Evolutionary conservation across 2,113 vertebrate species (phyloP).

Genomic region (Salvelinus sp.): DNA sequence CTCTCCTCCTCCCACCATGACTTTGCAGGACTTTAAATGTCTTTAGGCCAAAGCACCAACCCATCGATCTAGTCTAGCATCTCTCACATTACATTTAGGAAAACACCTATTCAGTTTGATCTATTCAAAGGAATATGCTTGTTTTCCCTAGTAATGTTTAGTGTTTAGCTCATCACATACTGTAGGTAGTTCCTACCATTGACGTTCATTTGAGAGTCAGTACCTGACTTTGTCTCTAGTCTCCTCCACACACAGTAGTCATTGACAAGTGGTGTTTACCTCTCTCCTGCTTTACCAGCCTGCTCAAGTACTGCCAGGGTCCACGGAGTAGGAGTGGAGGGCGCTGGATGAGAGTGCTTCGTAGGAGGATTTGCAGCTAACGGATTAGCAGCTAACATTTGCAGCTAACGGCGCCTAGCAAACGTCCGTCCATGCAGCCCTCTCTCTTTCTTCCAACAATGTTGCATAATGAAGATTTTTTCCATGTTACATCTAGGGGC

Average conservation of each 20-base stretch:
- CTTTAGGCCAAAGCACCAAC: too few relatives aligned
- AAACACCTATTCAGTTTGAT: too few relatives aligned
- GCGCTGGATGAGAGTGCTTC: background rate
- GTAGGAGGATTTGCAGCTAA: slow-evolving; percentile 2
- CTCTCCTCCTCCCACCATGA: too few relatives aligned
- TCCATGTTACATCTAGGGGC: too few relatives aligned
- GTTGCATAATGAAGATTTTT: background rate
- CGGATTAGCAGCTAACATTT: background rate
- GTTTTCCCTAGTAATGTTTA: background rate
- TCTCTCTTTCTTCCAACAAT: background rate
- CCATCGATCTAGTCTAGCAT: too few relatives aligned
- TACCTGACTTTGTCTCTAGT: background rate
- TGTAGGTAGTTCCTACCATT: background rate
- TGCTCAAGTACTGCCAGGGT: background rate
- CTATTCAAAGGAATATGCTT: background rate
- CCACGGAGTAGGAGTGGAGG: background rate
- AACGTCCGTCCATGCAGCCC: background rate
- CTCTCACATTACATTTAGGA: too few relatives aligned
- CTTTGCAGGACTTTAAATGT: too few relatives aligned
- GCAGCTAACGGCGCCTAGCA: too few relatives aligned
- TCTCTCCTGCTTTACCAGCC: background rate
- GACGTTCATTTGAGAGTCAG: background rate
- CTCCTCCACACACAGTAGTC: background rate
- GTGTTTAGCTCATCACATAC: too few relatives aligned
- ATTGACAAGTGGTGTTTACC: slow-evolving; percentile 12